Conservation (phyloP, 64 coral and sea anemone species). For the Trachythela sp. region DNA sequence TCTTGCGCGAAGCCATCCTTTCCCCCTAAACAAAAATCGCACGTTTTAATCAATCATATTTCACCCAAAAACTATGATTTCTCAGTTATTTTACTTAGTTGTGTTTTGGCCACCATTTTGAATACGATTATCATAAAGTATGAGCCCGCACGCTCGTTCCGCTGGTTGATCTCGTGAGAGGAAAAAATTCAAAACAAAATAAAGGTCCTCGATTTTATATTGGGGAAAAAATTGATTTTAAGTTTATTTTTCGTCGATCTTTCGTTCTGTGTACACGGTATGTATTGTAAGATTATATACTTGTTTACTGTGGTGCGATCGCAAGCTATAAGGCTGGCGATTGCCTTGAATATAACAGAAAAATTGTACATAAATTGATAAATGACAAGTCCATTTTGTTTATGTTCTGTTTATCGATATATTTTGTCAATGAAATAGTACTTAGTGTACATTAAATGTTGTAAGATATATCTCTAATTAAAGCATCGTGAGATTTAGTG, state of each 20-base stretch:
- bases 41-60: neutral
- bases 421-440: too few species aligned
- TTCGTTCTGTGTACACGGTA: neutral
- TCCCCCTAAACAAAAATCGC: neutral
- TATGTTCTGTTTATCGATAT: too few species aligned
- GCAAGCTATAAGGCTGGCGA: too few species aligned
- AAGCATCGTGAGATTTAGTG: too few species aligned
- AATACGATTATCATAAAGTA: neutral
- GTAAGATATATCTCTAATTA: too few species aligned
- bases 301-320: too few species aligned
- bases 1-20: neutral
- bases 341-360: too few species aligned
- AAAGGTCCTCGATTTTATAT: neutral
- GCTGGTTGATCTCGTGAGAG: neutral
- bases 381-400: too few species aligned
- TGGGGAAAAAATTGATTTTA: neutral
- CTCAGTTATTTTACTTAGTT: neutral
- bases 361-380: too few species aligned
- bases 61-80: neutral
- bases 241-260: neutral
- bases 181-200: neutral
- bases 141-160: neutral
- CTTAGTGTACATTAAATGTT: too few species aligned
- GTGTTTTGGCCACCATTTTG: neutral
- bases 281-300: too few species aligned